Conservation (phyloP, 1,140 invertebrate species). For the Delia radicum region DNA sequence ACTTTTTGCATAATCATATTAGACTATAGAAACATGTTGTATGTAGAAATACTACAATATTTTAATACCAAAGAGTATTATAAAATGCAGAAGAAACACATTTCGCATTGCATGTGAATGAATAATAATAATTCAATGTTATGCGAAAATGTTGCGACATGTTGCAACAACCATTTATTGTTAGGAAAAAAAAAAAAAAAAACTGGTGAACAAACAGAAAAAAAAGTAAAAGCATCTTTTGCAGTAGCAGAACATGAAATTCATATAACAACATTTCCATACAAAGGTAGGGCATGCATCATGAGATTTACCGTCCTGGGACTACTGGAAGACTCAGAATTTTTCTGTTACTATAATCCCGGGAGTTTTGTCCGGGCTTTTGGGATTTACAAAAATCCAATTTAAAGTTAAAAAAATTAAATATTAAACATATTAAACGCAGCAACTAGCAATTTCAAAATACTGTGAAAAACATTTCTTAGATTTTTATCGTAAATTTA, state of each 20-base stretch:
- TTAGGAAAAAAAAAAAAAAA: background rate
- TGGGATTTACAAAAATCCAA: no score
- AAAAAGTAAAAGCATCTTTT: background rate
- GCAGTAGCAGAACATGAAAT: background rate
- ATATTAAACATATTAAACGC: no score
- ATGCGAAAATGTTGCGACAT: slow-evolving; percentile 3
- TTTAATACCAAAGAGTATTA: background rate
- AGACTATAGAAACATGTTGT: background rate
- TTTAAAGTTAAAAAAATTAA: no score
- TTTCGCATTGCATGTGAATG: background rate
- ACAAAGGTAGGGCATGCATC: no score
- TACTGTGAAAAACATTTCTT: no score
- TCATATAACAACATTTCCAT: no score
- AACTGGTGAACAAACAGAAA: background rate
- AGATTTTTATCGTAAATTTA: no score
- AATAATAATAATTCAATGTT: background rate
- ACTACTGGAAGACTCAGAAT: no score
- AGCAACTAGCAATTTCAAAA: no score
- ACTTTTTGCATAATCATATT: background rate
- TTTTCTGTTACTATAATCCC: no score
- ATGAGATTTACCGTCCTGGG: no score
- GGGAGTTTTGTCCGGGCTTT: no score
- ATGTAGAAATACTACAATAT: background rate
- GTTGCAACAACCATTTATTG: background rate
- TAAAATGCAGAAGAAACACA: background rate